Base-by-base conservation (phyloP, 2,888 invertebrate species). In the Harmothoe impar region DNA sequence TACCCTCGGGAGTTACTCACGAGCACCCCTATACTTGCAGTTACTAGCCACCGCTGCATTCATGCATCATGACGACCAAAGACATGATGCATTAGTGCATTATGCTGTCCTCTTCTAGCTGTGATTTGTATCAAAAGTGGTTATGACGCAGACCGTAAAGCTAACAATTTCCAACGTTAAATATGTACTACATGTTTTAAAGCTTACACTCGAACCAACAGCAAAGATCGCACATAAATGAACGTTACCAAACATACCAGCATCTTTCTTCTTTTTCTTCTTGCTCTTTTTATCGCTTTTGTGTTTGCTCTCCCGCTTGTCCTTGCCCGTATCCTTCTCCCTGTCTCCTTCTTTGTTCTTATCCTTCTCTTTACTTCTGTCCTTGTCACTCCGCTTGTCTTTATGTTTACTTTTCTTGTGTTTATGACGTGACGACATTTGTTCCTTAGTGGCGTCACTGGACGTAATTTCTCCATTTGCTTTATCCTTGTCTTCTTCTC, bases 231-330 rank as follows among this genome's bases (percentile, higher is more conserved):
- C n/a, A n/a, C n/a, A n/a, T n/a, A n/a, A n/a, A n/a, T n/a, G n/a
- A n/a, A n/a, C n/a, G 43, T 43, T 10, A 43, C 10, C 5, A 10
- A 43, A 92, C 94, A 92, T 92, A 94, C 94, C 93, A 81, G 94
- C 94, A 93, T 94, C 94, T 92, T 93, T 94, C 90, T 93, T 93
- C 91, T 94, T 94, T 91, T 93, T 94, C 84, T 93, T 93, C 43
- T 92, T 92, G 29, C 91, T 92, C 86, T 92, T 93, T 43, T 91
- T 90, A n/a, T n/a, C n/a, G n/a, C n/a, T n/a, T n/a, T n/a, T n/a
- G 68, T 77, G 43, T 72, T 77, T 90, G n/a, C 62, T 43, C 68
- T 81, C 10, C 23, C 29, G 3, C 56, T 81, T 77, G 33, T n/a
- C 62, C 10, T 12, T 51, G 51, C 23, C 10, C 31, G 51, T 20